These are phyloP conservation scores for Noctua comes DNA, from an alignment of 2,888 invertebrate genomes.

Conservation along the genomic window DNA sequence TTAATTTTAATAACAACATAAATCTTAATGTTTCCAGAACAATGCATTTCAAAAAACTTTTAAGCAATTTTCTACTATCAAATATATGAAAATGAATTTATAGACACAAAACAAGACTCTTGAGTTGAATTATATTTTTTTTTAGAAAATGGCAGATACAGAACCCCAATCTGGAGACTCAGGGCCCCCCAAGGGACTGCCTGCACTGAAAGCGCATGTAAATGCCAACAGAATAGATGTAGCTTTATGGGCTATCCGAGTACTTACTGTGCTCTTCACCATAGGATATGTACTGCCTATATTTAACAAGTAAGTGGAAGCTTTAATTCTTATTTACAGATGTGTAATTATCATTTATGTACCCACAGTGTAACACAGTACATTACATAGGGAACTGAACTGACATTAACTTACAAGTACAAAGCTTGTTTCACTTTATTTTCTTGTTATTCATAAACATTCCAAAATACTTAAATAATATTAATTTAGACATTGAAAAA, in stretches of 20 bases:
- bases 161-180: constrained; percentile 82
- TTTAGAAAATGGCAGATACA: constrained; percentile 82
- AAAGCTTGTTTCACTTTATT: background rate
- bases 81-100: background rate
- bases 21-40: background rate
- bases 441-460: background rate
- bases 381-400: background rate
- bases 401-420: background rate
- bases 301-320: constrained; percentile 93
- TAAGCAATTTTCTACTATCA: background rate
- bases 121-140: constrained; percentile 6
- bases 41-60: background rate
- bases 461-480: background rate
- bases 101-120: background rate
- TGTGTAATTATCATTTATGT: background rate
- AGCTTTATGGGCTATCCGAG: constrained; percentile 95
- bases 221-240: constrained; percentile 96
- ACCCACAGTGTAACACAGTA: background rate
- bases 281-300: constrained; percentile 96
- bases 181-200: constrained; percentile 90
- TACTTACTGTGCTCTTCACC: constrained; percentile 95
- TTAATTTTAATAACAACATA: background rate
- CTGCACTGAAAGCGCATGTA: constrained; percentile 93
- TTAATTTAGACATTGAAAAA: background rate
- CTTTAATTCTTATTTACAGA: background rate